Evolutionary conservation across 2,888 invertebrate species (phyloP).

Genomic region (Eupithecia inturbata): DNA sequence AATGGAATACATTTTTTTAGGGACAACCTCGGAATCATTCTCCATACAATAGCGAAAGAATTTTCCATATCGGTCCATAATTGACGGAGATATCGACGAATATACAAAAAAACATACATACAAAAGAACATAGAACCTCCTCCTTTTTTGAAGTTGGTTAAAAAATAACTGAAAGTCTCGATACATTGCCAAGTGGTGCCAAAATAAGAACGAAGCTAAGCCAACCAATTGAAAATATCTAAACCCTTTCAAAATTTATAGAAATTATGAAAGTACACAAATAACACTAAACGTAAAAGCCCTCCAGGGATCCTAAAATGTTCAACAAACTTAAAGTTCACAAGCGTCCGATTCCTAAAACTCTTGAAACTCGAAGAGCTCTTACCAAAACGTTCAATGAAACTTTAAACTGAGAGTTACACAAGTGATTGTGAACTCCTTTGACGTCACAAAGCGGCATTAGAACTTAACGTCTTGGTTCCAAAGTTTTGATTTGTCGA

Average conservation of each 20-base stretch:
- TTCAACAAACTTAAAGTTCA: constrained; percentile 23
- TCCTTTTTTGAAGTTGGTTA: not conserved
- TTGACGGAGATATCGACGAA: no score
- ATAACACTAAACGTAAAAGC: constrained; percentile 11
- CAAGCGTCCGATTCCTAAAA: constrained; percentile 31
- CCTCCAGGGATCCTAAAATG: constrained; percentile 15
- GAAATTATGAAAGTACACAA: constrained; percentile 8
- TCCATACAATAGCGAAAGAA: no score
- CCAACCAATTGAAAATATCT: not conserved
- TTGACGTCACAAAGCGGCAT: constrained; percentile 61
- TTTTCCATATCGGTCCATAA: no score
- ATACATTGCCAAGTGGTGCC: not conserved
- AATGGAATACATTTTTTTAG: no score
- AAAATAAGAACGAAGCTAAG: not conserved
- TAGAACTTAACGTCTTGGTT: constrained; percentile 61
- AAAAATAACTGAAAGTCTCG: not conserved
- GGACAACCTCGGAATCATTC: no score
- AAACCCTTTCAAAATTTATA: not conserved
- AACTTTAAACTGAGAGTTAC: constrained; percentile 60
- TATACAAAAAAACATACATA: no score
- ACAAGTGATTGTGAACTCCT: constrained; percentile 55
- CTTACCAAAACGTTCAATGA: constrained; percentile 37
- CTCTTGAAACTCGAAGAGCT: constrained; percentile 38
- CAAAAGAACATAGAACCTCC: no score
- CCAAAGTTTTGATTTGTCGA: constrained; percentile 50